Evolutionary conservation across 2,113 vertebrate species (phyloP).

Genomic region (Stigmatopora argus): DNA sequence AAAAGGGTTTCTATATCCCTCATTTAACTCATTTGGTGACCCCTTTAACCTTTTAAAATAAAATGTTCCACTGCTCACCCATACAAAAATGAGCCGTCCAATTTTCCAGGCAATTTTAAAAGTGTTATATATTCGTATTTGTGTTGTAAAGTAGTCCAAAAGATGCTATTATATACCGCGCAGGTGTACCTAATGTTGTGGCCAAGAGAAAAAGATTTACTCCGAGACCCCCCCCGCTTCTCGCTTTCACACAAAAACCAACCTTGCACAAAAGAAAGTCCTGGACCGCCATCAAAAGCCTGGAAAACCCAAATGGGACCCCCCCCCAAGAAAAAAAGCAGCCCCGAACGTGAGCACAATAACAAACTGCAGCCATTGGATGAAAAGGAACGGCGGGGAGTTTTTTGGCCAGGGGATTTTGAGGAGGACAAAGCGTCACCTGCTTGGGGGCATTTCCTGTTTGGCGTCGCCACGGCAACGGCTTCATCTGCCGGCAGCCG

Average conservation of each 20-base stretch:
- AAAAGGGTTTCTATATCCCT: too few species aligned
- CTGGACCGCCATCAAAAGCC: constrained; percentile 50
- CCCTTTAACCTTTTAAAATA: not conserved
- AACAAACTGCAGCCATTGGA: not conserved
- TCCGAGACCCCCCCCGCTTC: constrained; percentile 27
- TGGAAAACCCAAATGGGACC: constrained; percentile 33
- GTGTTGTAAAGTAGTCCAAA: not conserved
- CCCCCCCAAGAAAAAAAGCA: constrained; percentile 21
- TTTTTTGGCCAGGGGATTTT: constrained; percentile 10
- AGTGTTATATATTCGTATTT: too few species aligned
- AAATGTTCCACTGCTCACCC: not conserved
- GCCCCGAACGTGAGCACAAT: not conserved
- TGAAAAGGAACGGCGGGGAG: not conserved
- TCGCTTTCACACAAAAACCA: constrained; percentile 15
- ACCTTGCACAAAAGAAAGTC: constrained; percentile 31
- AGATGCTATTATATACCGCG: not conserved
- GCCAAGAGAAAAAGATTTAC: not conserved
- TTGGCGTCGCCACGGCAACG: constrained; percentile 62
- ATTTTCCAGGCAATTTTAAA: too few species aligned
- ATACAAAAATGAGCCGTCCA: not conserved
- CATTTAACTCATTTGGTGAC: too few species aligned
- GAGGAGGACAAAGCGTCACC: constrained; percentile 56
- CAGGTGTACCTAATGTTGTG: not conserved
- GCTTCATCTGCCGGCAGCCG: constrained; percentile 54
- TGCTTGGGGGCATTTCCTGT: constrained; percentile 68